Percentiles rank a stretch among this genome's conserved stretches.
Conservation (phyloP, 2,113 vertebrate species). For the Astatotilapia flaviijosephi region DNA sequence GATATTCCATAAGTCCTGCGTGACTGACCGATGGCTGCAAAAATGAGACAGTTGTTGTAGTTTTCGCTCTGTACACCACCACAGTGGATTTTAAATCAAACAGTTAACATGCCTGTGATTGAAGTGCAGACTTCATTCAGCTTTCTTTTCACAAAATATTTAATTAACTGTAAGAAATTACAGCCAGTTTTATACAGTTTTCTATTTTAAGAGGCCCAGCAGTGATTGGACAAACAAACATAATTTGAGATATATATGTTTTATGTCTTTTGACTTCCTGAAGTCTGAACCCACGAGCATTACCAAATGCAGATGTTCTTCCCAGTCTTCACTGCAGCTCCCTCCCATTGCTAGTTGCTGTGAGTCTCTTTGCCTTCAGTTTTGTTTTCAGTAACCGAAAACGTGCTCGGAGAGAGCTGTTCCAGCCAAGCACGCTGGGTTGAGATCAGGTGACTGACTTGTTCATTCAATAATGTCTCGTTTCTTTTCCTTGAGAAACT, state of each 20-base stretch:
- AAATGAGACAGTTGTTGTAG: neutral
- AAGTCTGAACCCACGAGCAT: neutral
- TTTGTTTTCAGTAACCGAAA: neutral
- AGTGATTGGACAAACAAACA: neutral
- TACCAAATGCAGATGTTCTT: neutral
- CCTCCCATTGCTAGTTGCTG: neutral
- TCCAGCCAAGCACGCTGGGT: accelerated
- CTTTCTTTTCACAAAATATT: neutral
- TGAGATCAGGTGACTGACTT: neutral
- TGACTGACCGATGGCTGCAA: neutral
- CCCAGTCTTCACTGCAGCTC: neutral
- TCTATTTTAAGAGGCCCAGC: neutral
- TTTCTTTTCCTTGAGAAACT: neutral
- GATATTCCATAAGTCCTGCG: neutral
- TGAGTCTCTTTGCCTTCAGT: neutral
- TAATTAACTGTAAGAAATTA: neutral
- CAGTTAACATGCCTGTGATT: neutral
- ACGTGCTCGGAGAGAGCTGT: neutral
- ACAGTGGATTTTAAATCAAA: neutral
- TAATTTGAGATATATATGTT: neutral
- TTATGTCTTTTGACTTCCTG: neutral
- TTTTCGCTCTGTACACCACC: neutral
- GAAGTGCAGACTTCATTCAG: neutral
- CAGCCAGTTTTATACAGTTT: neutral
- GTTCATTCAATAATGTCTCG: neutral